Evolutionary conservation across 2,888 invertebrate genomes (phyloP).

Genomic region (Stegophylla sp.): DNA sequence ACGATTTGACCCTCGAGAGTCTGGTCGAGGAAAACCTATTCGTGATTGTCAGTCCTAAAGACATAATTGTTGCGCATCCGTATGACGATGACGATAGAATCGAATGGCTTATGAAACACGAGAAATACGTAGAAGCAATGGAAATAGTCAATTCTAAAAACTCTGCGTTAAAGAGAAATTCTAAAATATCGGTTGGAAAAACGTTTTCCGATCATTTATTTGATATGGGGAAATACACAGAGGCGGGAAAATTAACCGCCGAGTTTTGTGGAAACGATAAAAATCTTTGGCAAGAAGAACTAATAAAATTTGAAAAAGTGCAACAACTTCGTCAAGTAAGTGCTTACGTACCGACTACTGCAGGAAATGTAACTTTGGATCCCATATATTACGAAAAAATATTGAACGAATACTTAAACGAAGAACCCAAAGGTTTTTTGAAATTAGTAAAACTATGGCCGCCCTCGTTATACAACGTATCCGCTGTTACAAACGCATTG

Average conservation of each 20-base stretch:
- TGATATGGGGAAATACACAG: constrained; percentile 73
- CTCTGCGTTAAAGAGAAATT: constrained; percentile 70
- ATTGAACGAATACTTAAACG: constrained; percentile 86
- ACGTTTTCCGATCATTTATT: constrained; percentile 85
- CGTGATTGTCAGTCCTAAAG: constrained; percentile 93
- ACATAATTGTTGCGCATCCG: constrained; percentile 88
- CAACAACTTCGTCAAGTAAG: constrained; percentile 82
- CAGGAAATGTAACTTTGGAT: constrained; percentile 75
- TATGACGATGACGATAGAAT: constrained; percentile 91
- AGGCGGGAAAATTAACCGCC: constrained; percentile 85
- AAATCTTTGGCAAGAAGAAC: constrained; percentile 88
- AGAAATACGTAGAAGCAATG: constrained; percentile 84
- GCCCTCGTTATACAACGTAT: constrained; percentile 80
- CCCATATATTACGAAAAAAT: constrained; percentile 93
- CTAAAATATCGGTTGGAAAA: constrained; percentile 72
- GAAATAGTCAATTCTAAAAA: constrained; percentile 76
- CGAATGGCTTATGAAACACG: constrained; percentile 87
- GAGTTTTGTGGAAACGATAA: constrained; percentile 82
- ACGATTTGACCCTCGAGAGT: constrained; percentile 85
- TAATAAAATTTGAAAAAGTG: constrained; percentile 85
- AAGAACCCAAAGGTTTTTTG: constrained; percentile 82
- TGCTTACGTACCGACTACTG: constrained; percentile 77
- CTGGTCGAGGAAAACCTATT: constrained; percentile 84
- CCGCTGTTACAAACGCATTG: constrained; percentile 84
- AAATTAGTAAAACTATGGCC: constrained; percentile 88